Evolutionary conservation across 2,888 invertebrate genomes (phyloP), one percentile per base, ranked within the genome.

Genomic region (Coenonympha glycerion): DNA sequence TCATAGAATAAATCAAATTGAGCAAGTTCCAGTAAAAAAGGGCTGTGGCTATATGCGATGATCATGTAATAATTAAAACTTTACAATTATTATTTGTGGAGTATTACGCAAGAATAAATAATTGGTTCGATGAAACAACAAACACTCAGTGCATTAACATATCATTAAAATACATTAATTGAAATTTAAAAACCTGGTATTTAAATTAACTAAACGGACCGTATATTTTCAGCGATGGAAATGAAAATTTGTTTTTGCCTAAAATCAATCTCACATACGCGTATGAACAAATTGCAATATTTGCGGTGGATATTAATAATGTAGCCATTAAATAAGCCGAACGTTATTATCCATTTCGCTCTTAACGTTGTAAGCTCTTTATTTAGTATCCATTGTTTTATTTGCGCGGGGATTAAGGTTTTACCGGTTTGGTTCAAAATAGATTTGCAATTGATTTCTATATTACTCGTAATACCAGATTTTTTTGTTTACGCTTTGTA

Each of bases 331-430:
- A 47, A 56, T 52, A 55, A 58, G 53, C 58, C 58, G 47, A 49
- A 49, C 49, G 55, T 53, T 58, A 58, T 55, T 57, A 58, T 53
- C 57, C 58, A 58, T 58, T 57, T 55, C 55, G 57, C 55, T 58
- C 39, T 50, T 57, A 46, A 44, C 55, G 51, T 55, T 56, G 57
- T 58, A 57, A 58, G 55, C 58, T 55, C 52, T 58, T 57, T 58
- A 58, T 58, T 58, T 58, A 58, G 55, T 55, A 53, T 41, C 48
- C 52, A 49, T 19, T 40, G 53, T 52, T 58, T 58, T 57, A 58
- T 58, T 51, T 55, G 56, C 33, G 42, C 30, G 55, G 45, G 53
- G 53, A 58, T 58, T 58, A 58, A 52, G 41, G 46, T 47, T 55
- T 52, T 49, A 52, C 47, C 31, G 37, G 42, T 49, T 47, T 22